Base-by-base conservation (phyloP, 2,888 invertebrate species). In the Agrypnus murinus region DNA sequence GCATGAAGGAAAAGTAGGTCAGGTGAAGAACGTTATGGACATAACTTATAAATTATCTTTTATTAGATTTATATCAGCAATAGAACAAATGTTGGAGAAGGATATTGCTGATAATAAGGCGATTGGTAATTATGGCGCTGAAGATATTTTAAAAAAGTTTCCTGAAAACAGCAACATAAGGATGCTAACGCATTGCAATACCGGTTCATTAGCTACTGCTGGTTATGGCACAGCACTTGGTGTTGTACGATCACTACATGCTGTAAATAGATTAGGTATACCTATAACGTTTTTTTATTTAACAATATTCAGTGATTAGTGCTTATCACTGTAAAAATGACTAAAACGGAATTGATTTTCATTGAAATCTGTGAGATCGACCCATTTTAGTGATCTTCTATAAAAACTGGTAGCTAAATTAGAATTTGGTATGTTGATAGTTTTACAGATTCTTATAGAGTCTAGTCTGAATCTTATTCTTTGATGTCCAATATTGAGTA, bases 221-320 rank as follows among this genome's bases (percentile, higher is more conserved):
- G 98, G 97, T 43, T 96, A 97, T 86, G 99, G 99, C 15, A 99
- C 99, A 12, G 99, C 99, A 9, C 88, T 99, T 77, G 99, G 99
- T 82, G 97, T 99, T 34, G 93, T 99, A 75, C 90, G 99, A 75
- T 91, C 92, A 65, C 88, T 99, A 65, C 91, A 93, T 81, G 90
- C 89, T 73, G 85, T 88, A 74, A 91, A 91, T 80, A 89, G 89
- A 85, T 87, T 95, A 80, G 93, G 94, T 94, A 86, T 87, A 81
- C 74, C n/a, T n/a, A n/a, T n/a, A n/a, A n/a, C n/a, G n/a, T n/a
- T n/a, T n/a, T n/a, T n/a, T n/a, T n/a, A n/a, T n/a, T n/a, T n/a
- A n/a, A n/a, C n/a, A n/a, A n/a, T n/a, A n/a, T n/a, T n/a, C n/a
- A n/a, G n/a, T n/a, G n/a, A n/a, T n/a, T n/a, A n/a, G n/a, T n/a